These are phyloP conservation scores for Stratiomys singularior DNA, from an alignment of 2,888 invertebrate genomes.

Conservation along the genomic window DNA sequence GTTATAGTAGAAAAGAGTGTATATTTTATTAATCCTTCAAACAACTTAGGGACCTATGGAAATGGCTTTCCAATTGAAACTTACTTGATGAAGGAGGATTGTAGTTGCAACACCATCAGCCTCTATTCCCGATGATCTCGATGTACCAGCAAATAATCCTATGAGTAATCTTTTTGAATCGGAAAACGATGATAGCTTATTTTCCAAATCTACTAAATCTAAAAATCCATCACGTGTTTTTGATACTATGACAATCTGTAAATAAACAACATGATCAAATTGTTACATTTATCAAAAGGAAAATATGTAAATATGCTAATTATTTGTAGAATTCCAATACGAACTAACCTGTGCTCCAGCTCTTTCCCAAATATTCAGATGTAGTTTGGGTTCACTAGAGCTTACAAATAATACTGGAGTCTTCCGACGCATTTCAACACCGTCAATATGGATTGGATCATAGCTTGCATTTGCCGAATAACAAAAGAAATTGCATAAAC, in stretches of 20 bases:
- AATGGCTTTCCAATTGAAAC: too few relatives aligned
- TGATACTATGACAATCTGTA: constrained; percentile 78
- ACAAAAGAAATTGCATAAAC: constrained; percentile 51
- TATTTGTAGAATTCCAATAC: too few relatives aligned
- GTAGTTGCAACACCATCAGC: constrained; percentile 86
- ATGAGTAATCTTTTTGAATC: constrained; percentile 75
- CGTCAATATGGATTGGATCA: constrained; percentile 12
- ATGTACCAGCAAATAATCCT: constrained; percentile 87
- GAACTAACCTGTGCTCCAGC: constrained; percentile 76
- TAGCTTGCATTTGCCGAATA: background rate
- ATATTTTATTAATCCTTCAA: too few relatives aligned
- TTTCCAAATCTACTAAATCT: constrained; percentile 80
- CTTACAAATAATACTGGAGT: constrained; percentile 65
- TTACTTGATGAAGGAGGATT: constrained; percentile 75
- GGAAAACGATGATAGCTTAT: constrained; percentile 73
- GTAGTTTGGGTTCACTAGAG: constrained; percentile 80
- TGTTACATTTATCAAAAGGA: background rate
- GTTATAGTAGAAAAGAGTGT: too few relatives aligned
- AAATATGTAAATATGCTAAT: background rate
- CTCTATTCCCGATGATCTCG: constrained; percentile 89
- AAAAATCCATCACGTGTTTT: constrained; percentile 84
- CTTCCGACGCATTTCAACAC: constrained; percentile 14
- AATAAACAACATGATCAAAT: background rate
- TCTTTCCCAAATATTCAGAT: constrained; percentile 85
- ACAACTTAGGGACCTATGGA: too few relatives aligned